Evolutionary conservation across 2,797 vertebrate genomes (phyloP).

Genomic region (Acestrorhynchus altus): DNA sequence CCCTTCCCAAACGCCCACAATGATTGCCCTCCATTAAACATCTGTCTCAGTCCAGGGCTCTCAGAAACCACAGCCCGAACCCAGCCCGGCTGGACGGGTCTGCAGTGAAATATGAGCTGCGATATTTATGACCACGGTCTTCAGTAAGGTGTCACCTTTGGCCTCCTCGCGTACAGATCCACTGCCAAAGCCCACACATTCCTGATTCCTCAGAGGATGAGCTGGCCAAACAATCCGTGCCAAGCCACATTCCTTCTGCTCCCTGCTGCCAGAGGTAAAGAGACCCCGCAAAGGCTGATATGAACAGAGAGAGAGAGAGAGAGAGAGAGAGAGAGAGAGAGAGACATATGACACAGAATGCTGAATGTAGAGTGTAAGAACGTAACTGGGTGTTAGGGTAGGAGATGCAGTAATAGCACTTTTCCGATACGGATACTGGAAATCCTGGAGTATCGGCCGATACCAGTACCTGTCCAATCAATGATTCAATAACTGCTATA

Average conservation of each 20-base stretch:
- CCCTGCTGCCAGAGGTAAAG: conserved; percentile 18
- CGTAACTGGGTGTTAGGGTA: too few species aligned
- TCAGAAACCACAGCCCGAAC: not conserved
- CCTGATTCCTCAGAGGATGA: conserved; percentile 34
- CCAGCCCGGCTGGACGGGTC: not conserved
- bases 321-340: not conserved
- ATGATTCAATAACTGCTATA: too few species aligned
- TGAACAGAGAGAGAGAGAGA: not conserved
- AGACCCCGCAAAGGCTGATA: not conserved
- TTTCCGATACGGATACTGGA: too few species aligned
- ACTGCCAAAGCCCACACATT: conserved; percentile 25
- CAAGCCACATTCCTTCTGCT: not conserved
- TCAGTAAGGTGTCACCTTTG: conserved; percentile 27
- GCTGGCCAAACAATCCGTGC: conserved; percentile 12
- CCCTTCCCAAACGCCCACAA: not conserved
- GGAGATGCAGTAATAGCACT: too few species aligned
- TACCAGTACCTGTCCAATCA: too few species aligned
- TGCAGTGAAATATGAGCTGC: conserved; percentile 29
- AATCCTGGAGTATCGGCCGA: too few species aligned
- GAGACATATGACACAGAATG: not conserved
- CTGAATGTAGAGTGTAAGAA: too few species aligned
- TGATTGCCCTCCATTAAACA: not conserved
- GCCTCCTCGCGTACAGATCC: conserved; percentile 27
- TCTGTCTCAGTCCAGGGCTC: not conserved
- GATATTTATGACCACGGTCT: conserved; percentile 35